Evolutionary conservation across 2,113 vertebrate genomes (phyloP).

Genomic region (Urocynchramus pylzowi): DNA sequence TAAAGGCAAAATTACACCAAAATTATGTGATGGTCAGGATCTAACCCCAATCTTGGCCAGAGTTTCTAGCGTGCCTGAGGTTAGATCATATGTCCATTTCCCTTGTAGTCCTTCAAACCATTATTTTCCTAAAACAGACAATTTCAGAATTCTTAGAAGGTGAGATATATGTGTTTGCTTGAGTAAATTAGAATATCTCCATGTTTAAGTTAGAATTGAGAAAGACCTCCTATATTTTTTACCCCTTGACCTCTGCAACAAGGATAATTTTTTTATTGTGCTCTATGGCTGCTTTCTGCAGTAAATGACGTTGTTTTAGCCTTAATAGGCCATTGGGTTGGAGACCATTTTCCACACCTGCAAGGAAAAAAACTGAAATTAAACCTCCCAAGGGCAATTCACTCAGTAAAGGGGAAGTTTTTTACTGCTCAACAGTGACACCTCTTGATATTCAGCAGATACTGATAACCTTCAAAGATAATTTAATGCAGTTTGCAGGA

Average conservation of each 20-base stretch:
- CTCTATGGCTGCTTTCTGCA: background rate
- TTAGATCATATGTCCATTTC: background rate
- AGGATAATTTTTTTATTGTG: background rate
- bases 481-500: slow-evolving; percentile 13
- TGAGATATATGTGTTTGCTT: background rate
- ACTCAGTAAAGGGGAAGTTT: background rate
- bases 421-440: slow-evolving; percentile 58
- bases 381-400: background rate
- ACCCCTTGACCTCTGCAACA: background rate
- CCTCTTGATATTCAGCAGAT: slow-evolving; percentile 45
- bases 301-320: background rate
- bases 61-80: background rate
- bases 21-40: background rate
- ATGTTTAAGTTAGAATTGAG: background rate
- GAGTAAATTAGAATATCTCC: background rate
- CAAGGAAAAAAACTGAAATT: background rate
- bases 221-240: background rate
- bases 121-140: background rate
- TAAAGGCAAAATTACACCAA: background rate
- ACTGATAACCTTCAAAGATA: slow-evolving; percentile 50
- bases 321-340: background rate
- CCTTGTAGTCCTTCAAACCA: background rate
- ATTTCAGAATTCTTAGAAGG: background rate
- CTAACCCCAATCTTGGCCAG: background rate
- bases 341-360: background rate